phyloP scores from a whole-genome alignment of 2,113 vertebrate genomes.

The Burhinus bistriatus region DNA sequence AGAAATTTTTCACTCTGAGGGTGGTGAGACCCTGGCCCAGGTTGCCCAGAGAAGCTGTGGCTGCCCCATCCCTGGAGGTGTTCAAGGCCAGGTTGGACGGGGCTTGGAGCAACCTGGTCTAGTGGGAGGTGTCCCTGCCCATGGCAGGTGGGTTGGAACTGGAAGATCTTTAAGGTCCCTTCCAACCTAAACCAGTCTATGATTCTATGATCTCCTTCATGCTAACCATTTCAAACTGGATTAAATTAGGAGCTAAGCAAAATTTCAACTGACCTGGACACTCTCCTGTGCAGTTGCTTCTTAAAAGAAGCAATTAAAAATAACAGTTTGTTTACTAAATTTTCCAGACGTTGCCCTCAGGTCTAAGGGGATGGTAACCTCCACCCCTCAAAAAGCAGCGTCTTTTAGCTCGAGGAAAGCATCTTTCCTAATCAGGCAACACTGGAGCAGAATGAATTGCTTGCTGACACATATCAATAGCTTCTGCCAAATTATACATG shows the following conservation, averaged over 20 bases:
- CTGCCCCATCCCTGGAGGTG: too few relatives aligned
- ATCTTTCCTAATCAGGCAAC: background rate
- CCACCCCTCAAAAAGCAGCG: background rate
- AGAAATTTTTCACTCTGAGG: too few relatives aligned
- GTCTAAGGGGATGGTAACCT: background rate
- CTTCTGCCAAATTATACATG: conserved; percentile 31
- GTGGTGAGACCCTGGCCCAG: too few relatives aligned
- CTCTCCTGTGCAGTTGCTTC: background rate
- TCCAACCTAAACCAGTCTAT: too few relatives aligned
- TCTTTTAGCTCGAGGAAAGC: background rate
- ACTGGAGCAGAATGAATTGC: conserved; percentile 2
- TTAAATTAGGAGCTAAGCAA: background rate
- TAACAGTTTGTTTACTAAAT: background rate
- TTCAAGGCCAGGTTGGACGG: too few relatives aligned
- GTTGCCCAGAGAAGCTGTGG: too few relatives aligned
- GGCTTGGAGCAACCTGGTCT: too few relatives aligned
- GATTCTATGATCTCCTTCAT: background rate
- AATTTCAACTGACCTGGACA: background rate
- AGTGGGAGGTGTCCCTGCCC: too few relatives aligned
- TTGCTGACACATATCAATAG: conserved; percentile 28
- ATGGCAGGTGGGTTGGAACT: too few relatives aligned
- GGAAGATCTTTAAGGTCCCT: too few relatives aligned
- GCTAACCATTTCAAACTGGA: background rate
- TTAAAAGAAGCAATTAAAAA: background rate
- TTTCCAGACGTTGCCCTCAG: background rate